Base-by-base conservation (phyloP, 2,888 invertebrate species). In the Drosophila birchii region DNA sequence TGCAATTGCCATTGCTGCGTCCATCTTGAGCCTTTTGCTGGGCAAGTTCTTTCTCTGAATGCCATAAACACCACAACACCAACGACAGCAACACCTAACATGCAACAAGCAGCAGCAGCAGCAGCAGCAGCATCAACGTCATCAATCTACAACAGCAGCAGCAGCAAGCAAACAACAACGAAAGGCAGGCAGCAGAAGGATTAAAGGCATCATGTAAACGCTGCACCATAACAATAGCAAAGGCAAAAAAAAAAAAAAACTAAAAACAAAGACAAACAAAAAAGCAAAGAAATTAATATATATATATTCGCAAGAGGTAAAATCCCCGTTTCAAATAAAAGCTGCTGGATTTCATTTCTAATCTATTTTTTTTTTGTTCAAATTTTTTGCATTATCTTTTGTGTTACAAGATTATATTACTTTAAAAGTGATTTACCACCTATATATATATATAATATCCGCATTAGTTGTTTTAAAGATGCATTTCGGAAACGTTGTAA, bases 11-110 rank as follows among this genome's bases (percentile, higher is more conserved):
- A 91, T 96, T 87, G 94, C 94, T 88, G 94, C 95, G 93, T 95
- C 95, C 81, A 91, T 96, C 80, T 92, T 96, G 91, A 96, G 96
- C 92, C 94, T 96, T 91, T 93, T 96, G 92, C 93, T 96, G 92
- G 96, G 96, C 92, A 96, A 96, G 93, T 96, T 95, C 93, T 93
- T 96, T 93, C 95, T 96, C 94, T 96, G 95, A 96, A 95, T 94
- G 91, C 88, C 84, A 87, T 84, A 85, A 90, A 70, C 56, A 34
- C 53, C 49, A 41, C 34, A 59, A 34, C 53, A 63, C 29, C 56
- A 63, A 70, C 60, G 56, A 32, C 53, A 55, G 18, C 34, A 59
- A 51, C 54, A 67, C 71, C 32, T 55, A 47, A 63, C 47, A 45
- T 23, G 44, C 32, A 59, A 38, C 59, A 75, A 47, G 54, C 47